Evolutionary conservation across 2,113 vertebrate species (phyloP), one percentile per base, ranked within the genome.

Genomic region (Ramphastos sulfuratus): DNA sequence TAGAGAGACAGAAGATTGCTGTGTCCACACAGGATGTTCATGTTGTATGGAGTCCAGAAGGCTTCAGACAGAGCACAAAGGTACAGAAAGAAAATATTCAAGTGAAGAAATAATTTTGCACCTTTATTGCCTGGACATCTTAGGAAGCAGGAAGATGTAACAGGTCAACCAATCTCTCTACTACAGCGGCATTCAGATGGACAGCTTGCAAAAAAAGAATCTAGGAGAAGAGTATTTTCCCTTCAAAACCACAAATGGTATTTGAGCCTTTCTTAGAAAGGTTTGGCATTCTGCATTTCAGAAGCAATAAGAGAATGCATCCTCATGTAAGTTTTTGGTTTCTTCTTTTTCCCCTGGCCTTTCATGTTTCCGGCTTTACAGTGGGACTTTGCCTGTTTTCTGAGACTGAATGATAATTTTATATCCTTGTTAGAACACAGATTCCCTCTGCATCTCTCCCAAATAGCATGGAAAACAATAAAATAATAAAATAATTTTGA

Each of bases 271-370:
- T 65, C 27, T 58, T 15, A 70, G 35, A 39, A 39, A 39, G 11
- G 37, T 1, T 8, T 18, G 30, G 19, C 30, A 56, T 15, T 79
- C 52, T 35, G 11, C 56, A 56, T 64, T 85, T 90, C 64, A 83
- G 67, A 85, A 87, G 6, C 16, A 82, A 0, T 14, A 81, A 77
- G 76, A 89, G 89, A 82, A 66, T 19, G 7, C 19, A 80, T 58
- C 17, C 6, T 77, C 30, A 18, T 30, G 2, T 7, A 46, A 42
- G 31, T 19, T 23, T 1, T 42, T 42, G 15, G 42, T 42, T 42
- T 42, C 42, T 2, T 7, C 3, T 6, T 2, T 7, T 2, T 5
- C 5, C 44, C n/a, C 10, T 0, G 2, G 37, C 56, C 14, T 42
- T 63, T 70, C 21, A 8, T 14, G 2, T 56, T 85, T 77, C 35